Evolutionary conservation across 2,113 vertebrate genomes (phyloP), one percentile per base, ranked within the genome.

Genomic region (Cygnus buccinator): DNA sequence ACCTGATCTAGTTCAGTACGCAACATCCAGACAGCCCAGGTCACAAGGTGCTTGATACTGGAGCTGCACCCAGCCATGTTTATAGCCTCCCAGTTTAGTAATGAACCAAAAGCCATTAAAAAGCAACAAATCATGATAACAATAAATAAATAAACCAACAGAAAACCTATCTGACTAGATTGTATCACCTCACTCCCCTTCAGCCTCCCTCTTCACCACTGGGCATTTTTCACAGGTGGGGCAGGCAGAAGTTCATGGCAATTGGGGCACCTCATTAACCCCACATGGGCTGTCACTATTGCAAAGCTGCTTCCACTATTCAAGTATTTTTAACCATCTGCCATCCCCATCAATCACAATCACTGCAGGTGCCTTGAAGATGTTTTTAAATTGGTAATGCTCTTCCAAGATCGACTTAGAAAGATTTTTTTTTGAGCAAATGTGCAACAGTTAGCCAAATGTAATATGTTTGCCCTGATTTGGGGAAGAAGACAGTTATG

Each of bases 311-410:
- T 82, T 86, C 50, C 35, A 92, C 7, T 89, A 89, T 41, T 84
- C 61, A 35, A 29, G n/a, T 26, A 35, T 35, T 76, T 85, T 90
- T 52, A 93, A 81, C 90, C 35, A 70, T 61, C 29, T 76, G 29
- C n/a, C 66, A 43, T 33, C 33, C 23, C 73, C 61, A 59, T 88
- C 87, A 91, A 63, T 84, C 72, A 52, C 63, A 83, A 66, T 65
- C 54, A 86, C 43, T 67, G 26, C 13, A 57, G 89, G 41, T 41
- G 35, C 81, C 75, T 70, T 82, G 65, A 65, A 96, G 46, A 16
- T 57, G 52, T 93, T 95, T 84, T 66, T 39, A 91, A 90, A 66
- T 11, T 29, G 55, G 75, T 94, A 89, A 91, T 12, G 46, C 14
- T 41, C 87, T 94, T 94, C 61, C 74, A 90, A 87, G 41, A 91